Conservation (phyloP, 2,888 invertebrate genomes). For the Apantesis nais region DNA sequence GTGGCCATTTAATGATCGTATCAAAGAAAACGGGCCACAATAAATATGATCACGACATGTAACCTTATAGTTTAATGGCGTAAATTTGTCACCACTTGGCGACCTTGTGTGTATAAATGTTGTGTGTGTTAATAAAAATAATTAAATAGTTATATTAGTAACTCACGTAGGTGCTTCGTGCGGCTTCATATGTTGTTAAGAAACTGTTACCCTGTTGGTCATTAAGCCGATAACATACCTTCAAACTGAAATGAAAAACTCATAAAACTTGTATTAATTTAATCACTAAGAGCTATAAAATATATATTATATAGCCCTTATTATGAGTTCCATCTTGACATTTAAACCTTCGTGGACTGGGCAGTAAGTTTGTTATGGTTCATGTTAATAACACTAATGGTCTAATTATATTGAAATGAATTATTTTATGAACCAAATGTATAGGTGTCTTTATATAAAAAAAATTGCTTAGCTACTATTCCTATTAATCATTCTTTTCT, state of each 20-base stretch:
- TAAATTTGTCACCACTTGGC: slow-evolving; percentile 51
- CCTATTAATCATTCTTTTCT: background rate
- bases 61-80: slow-evolving; percentile 52
- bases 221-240: slow-evolving; percentile 5
- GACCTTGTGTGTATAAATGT: slow-evolving; percentile 42
- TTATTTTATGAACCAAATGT: background rate
- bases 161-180: slow-evolving; percentile 13
- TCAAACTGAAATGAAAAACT: background rate
- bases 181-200: slow-evolving; percentile 8
- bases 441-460: background rate
- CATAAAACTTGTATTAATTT: background rate
- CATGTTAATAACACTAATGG: no score
- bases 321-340: background rate
- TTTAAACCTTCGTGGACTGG: background rate
- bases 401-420: background rate
- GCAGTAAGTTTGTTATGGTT: background rate
- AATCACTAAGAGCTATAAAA: background rate
- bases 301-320: background rate
- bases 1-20: slow-evolving; percentile 65
- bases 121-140: slow-evolving; percentile 36
- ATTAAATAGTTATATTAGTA: slow-evolving; percentile 31
- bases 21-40: slow-evolving; percentile 65
- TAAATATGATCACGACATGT: slow-evolving; percentile 73
- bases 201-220: background rate
- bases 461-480: background rate